Base-by-base conservation (phyloP, 2,888 invertebrate genomes). In the Colletes collaris region DNA sequence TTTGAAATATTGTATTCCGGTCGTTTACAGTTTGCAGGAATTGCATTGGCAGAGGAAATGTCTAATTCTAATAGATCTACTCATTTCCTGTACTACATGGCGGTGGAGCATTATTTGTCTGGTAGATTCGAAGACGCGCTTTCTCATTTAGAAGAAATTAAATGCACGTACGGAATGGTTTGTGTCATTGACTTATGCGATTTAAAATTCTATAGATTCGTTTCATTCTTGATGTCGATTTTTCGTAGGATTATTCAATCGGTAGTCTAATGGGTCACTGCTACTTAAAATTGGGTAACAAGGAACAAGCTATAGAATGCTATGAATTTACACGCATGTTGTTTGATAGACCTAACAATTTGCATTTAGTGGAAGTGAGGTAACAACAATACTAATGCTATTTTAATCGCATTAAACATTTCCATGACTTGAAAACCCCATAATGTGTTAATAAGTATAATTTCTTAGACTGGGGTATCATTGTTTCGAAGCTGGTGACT, bases 251-350 rank as follows among this genome's bases (percentile, higher is more conserved):
- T 65, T 90, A 88, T 46, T 86, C 89, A 8, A 79, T 89, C 27
- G 80, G 87, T 55, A 85, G 88, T 64, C 75, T 91, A 19, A 85
- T 87, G 82, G 91, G 91, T 0, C 91, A 91, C 60, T 88, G 87
- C 50, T 69, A 85, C 19, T 85, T 85, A 19, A 83, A 88, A 82
- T 13, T 69, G 27, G 85, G 83, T 4, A 49, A 88, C 4, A 35
- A 77, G 0, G 40, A 72, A 16, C 71, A 86, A 19, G 89, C 89
- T 0, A 75, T 90, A 1, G 71, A 88, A 53, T 86, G 67, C 50
- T 91, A 89, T 55, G 88, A 91, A 76, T 86, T 86, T 53, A 87
- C 89, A 0, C 88, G 83, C 50, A 85, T 82, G 71, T 65, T 87
- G 4, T 90, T 88, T 56, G 75, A 89, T n/a, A 84, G 89, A 46